Conservation (phyloP, 2,113 vertebrate species). For the Furnarius figulus region DNA sequence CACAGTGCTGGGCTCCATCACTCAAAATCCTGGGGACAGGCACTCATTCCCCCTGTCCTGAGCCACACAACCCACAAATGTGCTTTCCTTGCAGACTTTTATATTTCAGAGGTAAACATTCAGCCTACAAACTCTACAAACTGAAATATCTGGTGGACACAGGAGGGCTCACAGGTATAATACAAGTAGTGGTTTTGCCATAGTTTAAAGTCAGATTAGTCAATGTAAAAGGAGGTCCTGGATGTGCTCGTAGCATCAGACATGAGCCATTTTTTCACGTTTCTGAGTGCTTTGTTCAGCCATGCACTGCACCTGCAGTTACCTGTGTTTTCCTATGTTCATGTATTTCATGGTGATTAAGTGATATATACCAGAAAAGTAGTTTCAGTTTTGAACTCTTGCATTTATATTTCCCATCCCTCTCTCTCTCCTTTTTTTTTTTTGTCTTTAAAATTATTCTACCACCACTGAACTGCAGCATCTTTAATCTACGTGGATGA, state of each 20-base stretch:
- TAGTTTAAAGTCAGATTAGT: not conserved
- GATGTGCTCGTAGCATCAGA: not conserved
- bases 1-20: not conserved
- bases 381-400: not conserved
- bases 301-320: too few species aligned
- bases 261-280: not conserved
- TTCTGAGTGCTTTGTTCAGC: not conserved
- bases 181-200: not conserved
- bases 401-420: not conserved
- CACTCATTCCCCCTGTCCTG: not conserved
- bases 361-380: not conserved
- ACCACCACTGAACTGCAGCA: not conserved
- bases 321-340: fast-evolving
- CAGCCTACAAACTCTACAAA: not conserved
- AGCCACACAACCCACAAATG: not conserved
- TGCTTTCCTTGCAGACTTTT: not conserved
- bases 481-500: not conserved
- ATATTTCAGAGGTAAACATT: not conserved
- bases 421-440: not conserved
- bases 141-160: not conserved
- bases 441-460: not conserved
- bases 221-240: not conserved
- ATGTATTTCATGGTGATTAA: not conserved
- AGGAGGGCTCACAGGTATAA: not conserved
- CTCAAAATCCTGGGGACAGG: not conserved